Conservation (phyloP, 1,140 invertebrate species). For the Ylistrum balloti region DNA sequence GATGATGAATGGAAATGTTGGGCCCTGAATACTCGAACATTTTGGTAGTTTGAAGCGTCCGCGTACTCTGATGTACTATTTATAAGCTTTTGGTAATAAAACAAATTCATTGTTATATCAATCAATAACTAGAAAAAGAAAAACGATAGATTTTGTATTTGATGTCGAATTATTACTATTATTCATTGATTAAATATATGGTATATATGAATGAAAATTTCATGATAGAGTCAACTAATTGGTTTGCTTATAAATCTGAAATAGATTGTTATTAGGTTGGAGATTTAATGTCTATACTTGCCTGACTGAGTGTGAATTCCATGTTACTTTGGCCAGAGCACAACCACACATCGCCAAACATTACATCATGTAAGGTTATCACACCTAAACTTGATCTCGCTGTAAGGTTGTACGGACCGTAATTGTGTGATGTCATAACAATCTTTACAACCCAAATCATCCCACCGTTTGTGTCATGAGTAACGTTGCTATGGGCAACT, state of each 20-base stretch:
- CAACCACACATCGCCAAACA: constrained; percentile 81
- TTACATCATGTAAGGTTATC: constrained; percentile 71
- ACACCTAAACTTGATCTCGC: constrained; percentile 60
- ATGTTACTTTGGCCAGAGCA: constrained; percentile 81
- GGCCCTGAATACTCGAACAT: constrained; percentile 71
- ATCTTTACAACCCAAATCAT: neutral
- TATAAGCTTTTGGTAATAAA: constrained; percentile 54
- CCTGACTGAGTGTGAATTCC: constrained; percentile 70
- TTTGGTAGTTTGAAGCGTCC: constrained; percentile 63
- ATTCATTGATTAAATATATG: no score
- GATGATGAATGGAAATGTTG: neutral
- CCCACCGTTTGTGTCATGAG: neutral
- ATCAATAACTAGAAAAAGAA: no score
- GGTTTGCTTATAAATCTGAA: no score
- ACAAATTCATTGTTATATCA: no score
- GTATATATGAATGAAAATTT: no score
- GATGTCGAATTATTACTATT: no score
- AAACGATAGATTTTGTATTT: no score
- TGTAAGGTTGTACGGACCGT: constrained; percentile 62
- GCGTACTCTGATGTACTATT: constrained; percentile 68
- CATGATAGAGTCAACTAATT: no score
- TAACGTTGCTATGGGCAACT: constrained; percentile 47
- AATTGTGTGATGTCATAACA: constrained; percentile 41
- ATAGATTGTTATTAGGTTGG: no score
- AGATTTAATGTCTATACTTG: constrained; percentile 55